Conservation (phyloP, 2,113 vertebrate species). For the Seriola aureovittata region DNA sequence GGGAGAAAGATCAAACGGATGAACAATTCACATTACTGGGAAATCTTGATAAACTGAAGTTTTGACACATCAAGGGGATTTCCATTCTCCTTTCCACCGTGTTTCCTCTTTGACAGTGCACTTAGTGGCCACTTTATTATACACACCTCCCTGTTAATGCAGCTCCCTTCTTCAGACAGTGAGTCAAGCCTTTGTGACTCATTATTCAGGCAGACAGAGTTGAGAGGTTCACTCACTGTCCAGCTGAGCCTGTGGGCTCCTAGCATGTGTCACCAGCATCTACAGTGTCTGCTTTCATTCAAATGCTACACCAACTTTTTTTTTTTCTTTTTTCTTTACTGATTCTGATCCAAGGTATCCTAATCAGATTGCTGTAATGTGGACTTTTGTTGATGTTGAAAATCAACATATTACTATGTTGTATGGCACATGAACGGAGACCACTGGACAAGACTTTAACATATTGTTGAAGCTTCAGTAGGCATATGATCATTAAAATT, state of each 20-base stretch:
- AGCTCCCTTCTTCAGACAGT: constrained; percentile 35
- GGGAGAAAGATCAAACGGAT: constrained; percentile 72
- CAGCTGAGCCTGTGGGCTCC: constrained; percentile 15
- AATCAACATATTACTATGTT: background rate
- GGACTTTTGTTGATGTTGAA: background rate
- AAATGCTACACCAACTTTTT: background rate
- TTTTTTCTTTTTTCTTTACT: background rate
- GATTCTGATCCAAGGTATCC: background rate
- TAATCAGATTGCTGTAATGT: background rate
- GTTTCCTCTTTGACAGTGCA: constrained; percentile 46
- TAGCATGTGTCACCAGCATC: constrained; percentile 18
- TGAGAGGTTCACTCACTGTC: constrained; percentile 39
- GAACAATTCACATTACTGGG: constrained; percentile 71
- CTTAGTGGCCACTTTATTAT: constrained; percentile 53
- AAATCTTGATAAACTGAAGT: constrained; percentile 70
- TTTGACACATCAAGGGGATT: constrained; percentile 63
- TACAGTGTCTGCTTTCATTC: background rate
- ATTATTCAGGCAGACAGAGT: constrained; percentile 25
- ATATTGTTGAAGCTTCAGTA: background rate
- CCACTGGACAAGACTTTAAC: background rate
- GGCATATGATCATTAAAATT: constrained; percentile 20
- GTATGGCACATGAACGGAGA: background rate
- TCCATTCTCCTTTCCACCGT: constrained; percentile 22
- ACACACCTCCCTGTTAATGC: constrained; percentile 38
- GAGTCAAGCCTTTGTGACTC: constrained; percentile 57